A percentile compares a stretch with the other conserved stretches of the same genome.
Conservation (phyloP, 2,888 invertebrate genomes). For the Agrochola litura region DNA sequence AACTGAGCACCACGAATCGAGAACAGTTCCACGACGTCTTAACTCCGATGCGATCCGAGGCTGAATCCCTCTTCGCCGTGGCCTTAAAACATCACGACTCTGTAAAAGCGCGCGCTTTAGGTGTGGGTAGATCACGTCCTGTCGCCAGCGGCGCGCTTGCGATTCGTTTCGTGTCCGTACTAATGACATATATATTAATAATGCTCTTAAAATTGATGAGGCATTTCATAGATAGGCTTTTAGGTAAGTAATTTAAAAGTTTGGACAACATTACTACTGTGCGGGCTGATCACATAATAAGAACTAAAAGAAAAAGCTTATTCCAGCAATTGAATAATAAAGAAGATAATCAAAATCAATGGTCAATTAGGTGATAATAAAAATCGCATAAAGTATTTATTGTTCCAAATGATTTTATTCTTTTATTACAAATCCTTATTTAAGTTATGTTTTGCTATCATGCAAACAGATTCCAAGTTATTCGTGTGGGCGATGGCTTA, state of each 20-base stretch:
- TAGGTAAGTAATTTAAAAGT: not conserved
- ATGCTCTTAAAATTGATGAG: no score
- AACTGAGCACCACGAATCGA: no score
- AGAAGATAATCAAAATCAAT: conserved; percentile 24
- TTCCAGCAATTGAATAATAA: not conserved
- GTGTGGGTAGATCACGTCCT: no score
- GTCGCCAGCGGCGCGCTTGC: no score
- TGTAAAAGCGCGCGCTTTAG: no score
- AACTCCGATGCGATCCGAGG: no score
- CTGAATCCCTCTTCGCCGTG: no score
- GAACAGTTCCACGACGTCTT: no score
- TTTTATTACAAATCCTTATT: conserved; percentile 21
- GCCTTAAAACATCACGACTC: no score
- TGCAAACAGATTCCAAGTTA: conserved; percentile 18
- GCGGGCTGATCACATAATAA: not conserved
- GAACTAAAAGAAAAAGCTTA: not conserved
- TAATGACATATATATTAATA: no score
- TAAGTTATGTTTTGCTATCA: conserved; percentile 8
- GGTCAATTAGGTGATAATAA: conserved; percentile 15
- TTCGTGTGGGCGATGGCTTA: conserved; percentile 33
- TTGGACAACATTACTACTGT: not conserved
- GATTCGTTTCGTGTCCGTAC: no score
- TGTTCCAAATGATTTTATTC: conserved; percentile 7
- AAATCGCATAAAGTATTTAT: conserved; percentile 33
- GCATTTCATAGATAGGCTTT: not conserved